A percentile compares a stretch with the other conserved stretches of the same genome.
Conservation (phyloP, 2,888 invertebrate species). For the Pristionchus entomophagus region DNA sequence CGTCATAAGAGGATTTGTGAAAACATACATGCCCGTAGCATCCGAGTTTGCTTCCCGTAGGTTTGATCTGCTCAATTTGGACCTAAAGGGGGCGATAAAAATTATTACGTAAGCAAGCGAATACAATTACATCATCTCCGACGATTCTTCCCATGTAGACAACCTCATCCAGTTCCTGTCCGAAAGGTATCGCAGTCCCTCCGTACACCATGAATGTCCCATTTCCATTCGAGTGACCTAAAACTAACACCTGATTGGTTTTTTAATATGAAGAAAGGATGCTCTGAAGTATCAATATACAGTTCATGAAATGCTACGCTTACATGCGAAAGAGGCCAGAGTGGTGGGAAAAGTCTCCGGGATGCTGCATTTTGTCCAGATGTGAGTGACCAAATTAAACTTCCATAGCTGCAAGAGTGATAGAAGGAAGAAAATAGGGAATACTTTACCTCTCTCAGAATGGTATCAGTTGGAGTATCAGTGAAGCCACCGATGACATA, state of each 20-base stretch:
- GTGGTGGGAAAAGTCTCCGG: slow-evolving; percentile 14
- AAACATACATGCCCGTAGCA: slow-evolving; percentile 41
- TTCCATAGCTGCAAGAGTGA: slow-evolving; percentile 34
- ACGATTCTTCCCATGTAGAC: slow-evolving; percentile 18
- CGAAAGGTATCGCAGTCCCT: slow-evolving; percentile 44
- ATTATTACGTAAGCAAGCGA: not conserved
- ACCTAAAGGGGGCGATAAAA: not conserved
- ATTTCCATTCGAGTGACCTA: slow-evolving; percentile 18
- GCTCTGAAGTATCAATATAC: too few relatives aligned
- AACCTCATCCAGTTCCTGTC: not conserved
- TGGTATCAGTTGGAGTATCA: slow-evolving; percentile 10
- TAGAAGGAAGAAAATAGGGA: not conserved
- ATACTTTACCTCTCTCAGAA: slow-evolving; percentile 50
- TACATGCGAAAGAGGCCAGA: slow-evolving; percentile 44
- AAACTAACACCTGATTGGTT: not conserved
- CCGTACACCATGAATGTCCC: slow-evolving; percentile 43
- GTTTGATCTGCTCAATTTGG: not conserved
- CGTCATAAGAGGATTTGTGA: not conserved
- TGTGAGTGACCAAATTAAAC: slow-evolving; percentile 30
- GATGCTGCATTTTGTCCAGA: slow-evolving; percentile 13
- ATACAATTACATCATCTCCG: not conserved
- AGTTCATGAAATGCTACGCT: not conserved
- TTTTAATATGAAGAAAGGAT: too few relatives aligned
- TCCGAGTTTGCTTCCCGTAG: not conserved
- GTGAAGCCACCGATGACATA: slow-evolving; percentile 69